phyloP scores from a whole-genome alignment of 2,888 invertebrate species.

The Cremastobaeus sp. region DNA sequence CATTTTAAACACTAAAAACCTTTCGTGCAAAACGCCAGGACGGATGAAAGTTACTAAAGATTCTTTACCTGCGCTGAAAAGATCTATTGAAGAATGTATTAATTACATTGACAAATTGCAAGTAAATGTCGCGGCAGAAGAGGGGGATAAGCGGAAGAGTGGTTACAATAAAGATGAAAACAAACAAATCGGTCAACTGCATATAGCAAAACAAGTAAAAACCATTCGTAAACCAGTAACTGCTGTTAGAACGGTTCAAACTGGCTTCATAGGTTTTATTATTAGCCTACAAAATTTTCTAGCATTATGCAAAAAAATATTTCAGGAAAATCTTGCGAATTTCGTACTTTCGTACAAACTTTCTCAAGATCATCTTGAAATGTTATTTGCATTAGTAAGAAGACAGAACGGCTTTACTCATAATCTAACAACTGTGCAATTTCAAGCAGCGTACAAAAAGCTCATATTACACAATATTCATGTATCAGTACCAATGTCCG shows the following conservation, averaged over 20 bases:
- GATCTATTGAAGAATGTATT: constrained; percentile 15
- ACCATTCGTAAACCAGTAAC: neutral
- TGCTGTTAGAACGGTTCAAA: neutral
- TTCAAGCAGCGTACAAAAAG: constrained; percentile 53
- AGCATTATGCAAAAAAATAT: constrained; percentile 28
- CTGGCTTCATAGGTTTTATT: neutral
- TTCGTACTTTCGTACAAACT: constrained; percentile 42
- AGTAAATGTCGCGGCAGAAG: too few species aligned
- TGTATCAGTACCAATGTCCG: constrained; percentile 18
- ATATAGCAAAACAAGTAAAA: neutral
- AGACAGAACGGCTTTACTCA: constrained; percentile 40
- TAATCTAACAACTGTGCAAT: constrained; percentile 45
- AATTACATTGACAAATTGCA: constrained; percentile 26
- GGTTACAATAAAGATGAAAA: neutral
- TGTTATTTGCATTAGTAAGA: constrained; percentile 46
- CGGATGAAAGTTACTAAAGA: neutral
- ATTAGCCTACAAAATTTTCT: constrained; percentile 41
- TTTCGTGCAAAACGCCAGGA: neutral
- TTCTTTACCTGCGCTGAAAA: neutral
- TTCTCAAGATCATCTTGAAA: constrained; percentile 53
- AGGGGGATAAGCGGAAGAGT: too few species aligned
- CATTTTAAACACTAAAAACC: neutral
- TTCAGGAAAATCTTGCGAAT: constrained; percentile 14
- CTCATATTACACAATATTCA: constrained; percentile 33
- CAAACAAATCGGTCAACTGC: neutral